Conservation (phyloP, 2,113 vertebrate species). For the Thomomys bottae region DNA sequence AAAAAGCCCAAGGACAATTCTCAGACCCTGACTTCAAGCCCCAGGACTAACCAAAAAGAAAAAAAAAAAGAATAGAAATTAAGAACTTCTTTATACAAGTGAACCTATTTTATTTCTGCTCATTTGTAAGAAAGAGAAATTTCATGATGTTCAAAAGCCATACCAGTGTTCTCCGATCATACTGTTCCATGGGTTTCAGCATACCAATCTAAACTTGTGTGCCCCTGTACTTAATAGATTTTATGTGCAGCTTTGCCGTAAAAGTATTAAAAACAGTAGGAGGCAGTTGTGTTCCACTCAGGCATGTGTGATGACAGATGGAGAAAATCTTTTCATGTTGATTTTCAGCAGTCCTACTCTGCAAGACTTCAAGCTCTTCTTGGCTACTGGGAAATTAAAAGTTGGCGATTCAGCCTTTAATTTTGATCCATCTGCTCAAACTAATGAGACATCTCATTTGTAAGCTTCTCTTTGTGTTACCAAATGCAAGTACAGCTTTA, state of each 20-base stretch:
- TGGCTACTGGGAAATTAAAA: slow-evolving; percentile 91
- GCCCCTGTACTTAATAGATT: slow-evolving; percentile 79
- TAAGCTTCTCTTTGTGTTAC: slow-evolving; percentile 87
- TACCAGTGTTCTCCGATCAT: slow-evolving; percentile 41
- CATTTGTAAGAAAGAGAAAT: slow-evolving; percentile 55
- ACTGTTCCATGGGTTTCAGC: slow-evolving; percentile 41
- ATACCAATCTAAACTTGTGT: slow-evolving; percentile 65
- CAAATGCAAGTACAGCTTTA: slow-evolving; percentile 84
- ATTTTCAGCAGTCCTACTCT: slow-evolving; percentile 87
- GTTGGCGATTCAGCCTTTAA: slow-evolving; percentile 91
- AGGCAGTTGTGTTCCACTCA: slow-evolving; percentile 83
- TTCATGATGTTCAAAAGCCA: slow-evolving; percentile 40
- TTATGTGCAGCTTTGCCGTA: slow-evolving; percentile 76
- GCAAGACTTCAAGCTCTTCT: slow-evolving; percentile 87
- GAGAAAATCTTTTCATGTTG: slow-evolving; percentile 87
- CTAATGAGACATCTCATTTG: slow-evolving; percentile 89
- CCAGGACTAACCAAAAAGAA: no score
- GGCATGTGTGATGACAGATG: slow-evolving; percentile 89
- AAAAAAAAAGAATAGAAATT: no score
- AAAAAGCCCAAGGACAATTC: no score
- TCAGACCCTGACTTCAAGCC: no score
- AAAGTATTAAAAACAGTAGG: slow-evolving; percentile 80
- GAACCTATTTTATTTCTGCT: slow-evolving; percentile 25
- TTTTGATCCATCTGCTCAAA: slow-evolving; percentile 94
- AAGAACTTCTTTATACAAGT: slow-evolving; percentile 6